These are phyloP conservation scores for Encarsia formosa DNA, from an alignment of 2,888 invertebrate species.

Conservation along the genomic window DNA sequence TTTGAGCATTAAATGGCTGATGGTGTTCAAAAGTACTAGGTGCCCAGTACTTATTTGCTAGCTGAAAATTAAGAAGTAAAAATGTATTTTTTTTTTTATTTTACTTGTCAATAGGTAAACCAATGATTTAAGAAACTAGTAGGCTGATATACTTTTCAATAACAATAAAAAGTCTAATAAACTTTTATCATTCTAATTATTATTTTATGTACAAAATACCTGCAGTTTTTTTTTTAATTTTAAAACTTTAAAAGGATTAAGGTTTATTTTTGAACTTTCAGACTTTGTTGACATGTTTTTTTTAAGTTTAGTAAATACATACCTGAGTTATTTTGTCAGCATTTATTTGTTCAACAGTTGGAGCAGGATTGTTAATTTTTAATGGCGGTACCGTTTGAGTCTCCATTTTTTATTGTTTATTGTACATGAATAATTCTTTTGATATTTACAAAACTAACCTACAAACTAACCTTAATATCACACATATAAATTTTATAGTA, in stretches of 20 bases:
- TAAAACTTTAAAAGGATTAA: too few species aligned
- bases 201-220: too few species aligned
- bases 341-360: constrained; percentile 87
- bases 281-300: too few species aligned
- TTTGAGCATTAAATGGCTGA: constrained; percentile 68
- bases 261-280: too few species aligned
- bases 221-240: too few species aligned
- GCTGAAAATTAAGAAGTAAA: constrained; percentile 62
- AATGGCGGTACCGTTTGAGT: constrained; percentile 34
- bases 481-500: too few species aligned
- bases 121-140: constrained; percentile 28
- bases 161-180: neutral
- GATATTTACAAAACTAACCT: too few species aligned
- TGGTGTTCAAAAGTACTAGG: constrained; percentile 73
- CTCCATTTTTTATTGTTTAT: constrained; percentile 26
- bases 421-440: too few species aligned
- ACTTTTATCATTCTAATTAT: too few species aligned
- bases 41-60: constrained; percentile 91
- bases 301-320: too few species aligned
- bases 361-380: constrained; percentile 57
- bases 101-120: constrained; percentile 85
- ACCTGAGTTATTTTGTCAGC: constrained; percentile 86
- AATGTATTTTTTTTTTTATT: constrained; percentile 86
- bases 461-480: too few species aligned
- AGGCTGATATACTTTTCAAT: neutral